Evolutionary conservation across 1,140 invertebrate species (phyloP).

Genomic region (Diorhabda sublineata): DNA sequence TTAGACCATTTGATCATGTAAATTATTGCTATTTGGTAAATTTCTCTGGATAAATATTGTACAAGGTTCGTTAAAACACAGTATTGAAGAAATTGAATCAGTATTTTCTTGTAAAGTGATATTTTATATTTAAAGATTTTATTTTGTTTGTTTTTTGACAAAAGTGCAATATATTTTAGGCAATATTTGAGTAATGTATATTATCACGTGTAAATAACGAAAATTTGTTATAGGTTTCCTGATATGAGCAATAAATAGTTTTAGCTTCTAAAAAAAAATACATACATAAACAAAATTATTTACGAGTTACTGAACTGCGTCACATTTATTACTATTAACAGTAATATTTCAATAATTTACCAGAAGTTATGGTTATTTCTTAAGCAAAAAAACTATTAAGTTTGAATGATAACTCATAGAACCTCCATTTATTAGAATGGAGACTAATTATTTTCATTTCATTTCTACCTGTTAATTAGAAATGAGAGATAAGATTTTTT

Average conservation of each 20-base stretch:
- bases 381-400: too few relatives aligned
- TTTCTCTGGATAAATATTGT: too few relatives aligned
- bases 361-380: too few relatives aligned
- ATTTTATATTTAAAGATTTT: slow-evolving; percentile 15
- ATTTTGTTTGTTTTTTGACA: slow-evolving; percentile 22
- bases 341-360: too few relatives aligned
- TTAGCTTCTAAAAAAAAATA: background rate
- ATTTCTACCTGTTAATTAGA: too few relatives aligned
- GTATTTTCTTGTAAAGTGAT: slow-evolving; percentile 37
- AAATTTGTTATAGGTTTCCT: slow-evolving; percentile 16
- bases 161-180: slow-evolving; percentile 39
- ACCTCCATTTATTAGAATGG: too few relatives aligned
- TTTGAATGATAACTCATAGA: too few relatives aligned
- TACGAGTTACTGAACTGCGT: background rate
- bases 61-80: slow-evolving; percentile 11
- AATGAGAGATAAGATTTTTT: too few relatives aligned
- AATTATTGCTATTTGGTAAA: too few relatives aligned
- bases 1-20: too few relatives aligned
- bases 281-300: background rate
- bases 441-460: too few relatives aligned
- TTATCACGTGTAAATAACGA: slow-evolving; percentile 18
- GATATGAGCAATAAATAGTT: slow-evolving; percentile 20
- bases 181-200: slow-evolving; percentile 26
- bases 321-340: too few relatives aligned
- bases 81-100: slow-evolving; percentile 36